phyloP scores from a whole-genome alignment of 1,140 invertebrate genomes.

The Micrasema minimum region DNA sequence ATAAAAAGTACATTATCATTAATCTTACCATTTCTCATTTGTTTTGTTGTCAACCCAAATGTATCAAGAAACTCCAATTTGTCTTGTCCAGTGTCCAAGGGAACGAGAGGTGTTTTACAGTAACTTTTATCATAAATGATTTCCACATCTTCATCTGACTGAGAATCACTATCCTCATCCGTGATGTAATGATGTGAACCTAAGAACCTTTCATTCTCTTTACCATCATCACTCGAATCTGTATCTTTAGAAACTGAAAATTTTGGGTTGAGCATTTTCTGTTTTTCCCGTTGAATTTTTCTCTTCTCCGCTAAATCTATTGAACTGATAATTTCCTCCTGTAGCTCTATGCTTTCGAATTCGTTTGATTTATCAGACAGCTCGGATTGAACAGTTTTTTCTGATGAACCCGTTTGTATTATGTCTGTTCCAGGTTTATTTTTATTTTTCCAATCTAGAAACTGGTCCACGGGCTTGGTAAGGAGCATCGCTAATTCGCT shows the following conservation, averaged over 20 bases:
- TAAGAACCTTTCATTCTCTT: slow-evolving; percentile 20
- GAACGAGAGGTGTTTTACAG: slow-evolving; percentile 42
- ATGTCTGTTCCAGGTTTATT: slow-evolving; percentile 6
- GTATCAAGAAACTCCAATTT: slow-evolving; percentile 60
- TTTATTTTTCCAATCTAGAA: slow-evolving; percentile 37
- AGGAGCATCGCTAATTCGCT: slow-evolving; percentile 48
- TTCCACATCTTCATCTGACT: slow-evolving; percentile 59
- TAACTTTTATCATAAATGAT: slow-evolving; percentile 29
- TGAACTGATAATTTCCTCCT: neutral
- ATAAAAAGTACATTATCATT: too few species aligned
- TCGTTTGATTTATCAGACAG: too few species aligned
- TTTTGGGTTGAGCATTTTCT: too few species aligned
- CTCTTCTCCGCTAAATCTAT: slow-evolving; percentile 12
- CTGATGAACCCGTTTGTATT: slow-evolving; percentile 2
- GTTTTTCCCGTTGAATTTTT: slow-evolving; percentile 56
- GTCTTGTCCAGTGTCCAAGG: slow-evolving; percentile 38
- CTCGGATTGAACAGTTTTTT: slow-evolving; percentile 18
- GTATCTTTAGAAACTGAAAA: too few species aligned
- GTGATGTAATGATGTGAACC: slow-evolving; percentile 40
- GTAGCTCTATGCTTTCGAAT: too few species aligned
- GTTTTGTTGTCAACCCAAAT: slow-evolving; percentile 58
- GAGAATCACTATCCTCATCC: slow-evolving; percentile 59
- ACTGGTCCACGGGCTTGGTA: slow-evolving; percentile 33
- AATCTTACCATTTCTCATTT: slow-evolving; percentile 58
- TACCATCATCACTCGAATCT: neutral